A percentile compares a stretch with the other conserved stretches of the same genome.
Conservation (phyloP, 1,140 invertebrate species). For the Formica exsecta region DNA sequence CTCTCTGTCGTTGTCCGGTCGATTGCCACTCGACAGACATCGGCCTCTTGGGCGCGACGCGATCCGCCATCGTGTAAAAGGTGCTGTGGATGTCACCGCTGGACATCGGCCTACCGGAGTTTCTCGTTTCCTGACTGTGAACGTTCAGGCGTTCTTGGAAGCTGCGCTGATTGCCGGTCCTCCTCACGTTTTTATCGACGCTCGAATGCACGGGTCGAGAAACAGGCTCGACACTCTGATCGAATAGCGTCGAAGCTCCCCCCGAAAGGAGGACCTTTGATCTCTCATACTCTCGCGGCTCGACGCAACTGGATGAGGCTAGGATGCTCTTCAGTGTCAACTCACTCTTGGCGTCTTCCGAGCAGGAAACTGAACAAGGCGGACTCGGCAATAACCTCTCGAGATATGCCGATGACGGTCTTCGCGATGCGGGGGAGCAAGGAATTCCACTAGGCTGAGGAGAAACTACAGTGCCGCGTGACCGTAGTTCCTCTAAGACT, state of each 20-base stretch:
- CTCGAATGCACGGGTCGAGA: slow-evolving; percentile 26
- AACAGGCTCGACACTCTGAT: slow-evolving; percentile 24
- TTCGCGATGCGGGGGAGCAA: slow-evolving; percentile 75
- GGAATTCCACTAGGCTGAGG: slow-evolving; percentile 90
- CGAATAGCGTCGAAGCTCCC: slow-evolving; percentile 30
- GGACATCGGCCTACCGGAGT: slow-evolving; percentile 72
- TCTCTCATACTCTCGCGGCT: slow-evolving; percentile 71
- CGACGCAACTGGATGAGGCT: slow-evolving; percentile 71
- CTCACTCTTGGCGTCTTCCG: slow-evolving; percentile 83
- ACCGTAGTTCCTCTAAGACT: slow-evolving; percentile 80
- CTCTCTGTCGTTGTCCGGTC: slow-evolving; percentile 48
- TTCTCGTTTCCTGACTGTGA: slow-evolving; percentile 55
- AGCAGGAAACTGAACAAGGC: slow-evolving; percentile 84
- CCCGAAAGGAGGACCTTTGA: slow-evolving; percentile 56
- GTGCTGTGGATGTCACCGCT: slow-evolving; percentile 75
- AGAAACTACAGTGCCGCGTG: slow-evolving; percentile 89
- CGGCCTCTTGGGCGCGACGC: slow-evolving; percentile 67
- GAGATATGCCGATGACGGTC: slow-evolving; percentile 78
- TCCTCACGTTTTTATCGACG: slow-evolving; percentile 27
- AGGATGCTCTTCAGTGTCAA: slow-evolving; percentile 80
- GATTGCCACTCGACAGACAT: slow-evolving; percentile 75
- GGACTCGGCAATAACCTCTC: slow-evolving; percentile 83
- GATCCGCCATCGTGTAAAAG: slow-evolving; percentile 64
- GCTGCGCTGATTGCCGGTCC: slow-evolving; percentile 11
- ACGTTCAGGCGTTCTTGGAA: slow-evolving; percentile 63